These are phyloP conservation scores for Haemorhous mexicanus DNA, from an alignment of 2,113 vertebrate species.

Conservation along the genomic window DNA sequence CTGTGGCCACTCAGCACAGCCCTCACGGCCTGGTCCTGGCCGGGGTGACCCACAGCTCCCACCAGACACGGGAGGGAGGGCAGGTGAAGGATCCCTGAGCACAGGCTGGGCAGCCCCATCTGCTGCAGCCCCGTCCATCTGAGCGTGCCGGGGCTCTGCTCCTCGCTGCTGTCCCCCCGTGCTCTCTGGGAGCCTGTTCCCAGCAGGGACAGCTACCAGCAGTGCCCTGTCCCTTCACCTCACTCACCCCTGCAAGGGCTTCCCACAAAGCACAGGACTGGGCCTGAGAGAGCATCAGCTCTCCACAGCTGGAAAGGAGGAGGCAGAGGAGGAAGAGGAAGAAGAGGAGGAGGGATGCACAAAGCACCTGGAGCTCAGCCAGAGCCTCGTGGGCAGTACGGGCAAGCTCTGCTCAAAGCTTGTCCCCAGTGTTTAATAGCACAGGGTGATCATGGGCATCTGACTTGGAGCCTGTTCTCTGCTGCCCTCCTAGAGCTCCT, in stretches of 20 bases:
- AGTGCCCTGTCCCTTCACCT: fast-evolving
- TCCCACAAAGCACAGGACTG: not conserved
- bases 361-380: not conserved
- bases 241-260: not conserved
- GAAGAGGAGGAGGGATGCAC: not conserved
- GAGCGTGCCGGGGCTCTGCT: not conserved
- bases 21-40: fast-evolving
- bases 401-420: not conserved
- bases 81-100: not conserved
- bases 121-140: not conserved
- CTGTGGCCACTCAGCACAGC: not conserved
- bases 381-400: fast-evolving
- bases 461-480: not conserved
- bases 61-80: fast-evolving
- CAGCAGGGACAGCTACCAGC: not conserved
- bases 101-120: not conserved
- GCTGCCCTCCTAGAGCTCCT: conserved; percentile 41
- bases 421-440: conserved; percentile 27
- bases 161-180: fast-evolving
- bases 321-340: not conserved
- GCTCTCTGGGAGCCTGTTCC: not conserved
- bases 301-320: not conserved
- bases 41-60: not conserved
- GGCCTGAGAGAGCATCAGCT: not conserved
- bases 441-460: not conserved